Conservation (phyloP, 2,888 invertebrate genomes). For the Diarsia rubi region DNA sequence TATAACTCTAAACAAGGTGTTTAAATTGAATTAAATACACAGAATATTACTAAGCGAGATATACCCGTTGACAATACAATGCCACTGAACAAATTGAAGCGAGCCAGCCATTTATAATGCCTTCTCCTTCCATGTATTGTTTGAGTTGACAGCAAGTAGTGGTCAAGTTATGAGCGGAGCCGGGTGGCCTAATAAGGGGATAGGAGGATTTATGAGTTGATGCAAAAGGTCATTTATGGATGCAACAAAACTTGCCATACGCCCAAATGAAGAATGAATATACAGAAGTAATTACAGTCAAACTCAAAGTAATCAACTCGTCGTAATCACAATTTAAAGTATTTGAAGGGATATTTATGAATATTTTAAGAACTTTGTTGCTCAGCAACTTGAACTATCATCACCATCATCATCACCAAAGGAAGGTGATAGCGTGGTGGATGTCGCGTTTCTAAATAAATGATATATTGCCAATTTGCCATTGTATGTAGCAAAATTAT, state of each 20-base stretch:
- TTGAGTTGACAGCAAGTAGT: slow-evolving; percentile 68
- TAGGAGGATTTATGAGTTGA: not conserved
- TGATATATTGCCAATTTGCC: too few relatives aligned
- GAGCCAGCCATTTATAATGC: slow-evolving; percentile 68
- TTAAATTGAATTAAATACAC: slow-evolving; percentile 39
- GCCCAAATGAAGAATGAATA: too few relatives aligned
- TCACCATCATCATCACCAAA: not conserved
- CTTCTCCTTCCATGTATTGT: slow-evolving; percentile 71
- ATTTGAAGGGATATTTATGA: too few relatives aligned
- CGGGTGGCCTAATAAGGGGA: not conserved
- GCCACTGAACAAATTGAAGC: slow-evolving; percentile 73
- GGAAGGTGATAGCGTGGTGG: too few relatives aligned
- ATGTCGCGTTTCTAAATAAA: too few relatives aligned
- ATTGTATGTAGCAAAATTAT: too few relatives aligned
- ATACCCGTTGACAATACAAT: slow-evolving; percentile 65
- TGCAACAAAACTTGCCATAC: not conserved
- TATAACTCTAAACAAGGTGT: slow-evolving; percentile 13
- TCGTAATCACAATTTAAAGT: too few relatives aligned
- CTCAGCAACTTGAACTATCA: too few relatives aligned
- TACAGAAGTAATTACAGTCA: too few relatives aligned
- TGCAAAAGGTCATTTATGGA: not conserved
- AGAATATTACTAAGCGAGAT: slow-evolving; percentile 34
- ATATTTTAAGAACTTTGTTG: not conserved
- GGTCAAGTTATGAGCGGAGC: slow-evolving; percentile 49
- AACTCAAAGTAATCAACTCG: too few relatives aligned